phyloP scores from a whole-genome alignment of 2,113 vertebrate species.

The Xenopus borealis region DNA sequence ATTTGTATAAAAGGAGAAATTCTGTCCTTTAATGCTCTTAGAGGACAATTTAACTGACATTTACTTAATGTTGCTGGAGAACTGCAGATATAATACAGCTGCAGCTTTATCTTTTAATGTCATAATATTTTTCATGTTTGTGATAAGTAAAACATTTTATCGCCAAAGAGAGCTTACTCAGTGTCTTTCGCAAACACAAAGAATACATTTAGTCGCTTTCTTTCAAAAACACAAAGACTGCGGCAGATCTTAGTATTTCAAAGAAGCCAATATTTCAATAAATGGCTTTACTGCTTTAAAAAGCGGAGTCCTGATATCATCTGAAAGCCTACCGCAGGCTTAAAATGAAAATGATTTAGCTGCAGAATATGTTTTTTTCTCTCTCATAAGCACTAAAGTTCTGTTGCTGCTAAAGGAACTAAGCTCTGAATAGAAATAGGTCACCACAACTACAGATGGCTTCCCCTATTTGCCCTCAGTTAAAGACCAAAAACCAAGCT shows the following conservation, averaged over 20 bases:
- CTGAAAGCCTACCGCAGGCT: slow-evolving; percentile 12
- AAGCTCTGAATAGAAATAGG: slow-evolving; percentile 49
- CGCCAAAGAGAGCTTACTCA: slow-evolving; percentile 37
- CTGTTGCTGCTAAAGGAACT: slow-evolving; percentile 10
- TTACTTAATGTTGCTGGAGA: slow-evolving; percentile 28
- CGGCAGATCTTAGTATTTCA: slow-evolving; percentile 30
- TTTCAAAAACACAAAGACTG: slow-evolving; percentile 19
- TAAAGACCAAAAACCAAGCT: slow-evolving; percentile 61
- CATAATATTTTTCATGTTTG: slow-evolving; percentile 40
- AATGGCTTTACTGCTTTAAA: slow-evolving; percentile 26
- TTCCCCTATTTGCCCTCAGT: slow-evolving; percentile 58
- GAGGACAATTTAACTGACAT: slow-evolving; percentile 34
- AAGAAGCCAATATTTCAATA: slow-evolving; percentile 43
- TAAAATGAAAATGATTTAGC: slow-evolving; percentile 38
- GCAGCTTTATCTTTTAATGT: slow-evolving; percentile 34
- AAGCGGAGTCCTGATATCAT: slow-evolving; percentile 36
- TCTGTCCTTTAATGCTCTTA: slow-evolving; percentile 27
- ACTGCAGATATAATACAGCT: slow-evolving; percentile 19
- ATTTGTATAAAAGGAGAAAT: too few relatives aligned
- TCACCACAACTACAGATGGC: slow-evolving; percentile 68
- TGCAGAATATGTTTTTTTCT: slow-evolving; percentile 22
- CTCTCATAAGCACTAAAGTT: slow-evolving; percentile 26
- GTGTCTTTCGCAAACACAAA: slow-evolving; percentile 26
- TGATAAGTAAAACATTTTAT: slow-evolving; percentile 43
- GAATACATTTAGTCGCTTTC: background rate